phyloP scores from a whole-genome alignment of 2,888 invertebrate genomes.

The Xestia ashworthii region DNA sequence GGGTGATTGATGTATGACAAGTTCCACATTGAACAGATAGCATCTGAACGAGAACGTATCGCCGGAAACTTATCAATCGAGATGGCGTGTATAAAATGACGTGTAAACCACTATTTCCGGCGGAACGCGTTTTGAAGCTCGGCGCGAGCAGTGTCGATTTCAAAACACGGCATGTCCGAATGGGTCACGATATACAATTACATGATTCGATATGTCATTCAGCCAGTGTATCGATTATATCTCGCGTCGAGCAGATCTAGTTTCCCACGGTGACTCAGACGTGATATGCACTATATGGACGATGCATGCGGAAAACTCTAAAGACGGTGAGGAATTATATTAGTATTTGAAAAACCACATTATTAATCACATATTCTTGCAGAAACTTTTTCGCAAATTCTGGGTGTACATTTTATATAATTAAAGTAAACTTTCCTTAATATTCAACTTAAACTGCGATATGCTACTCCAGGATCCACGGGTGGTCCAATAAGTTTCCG shows the following conservation, averaged over 20 bases:
- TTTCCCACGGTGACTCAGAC: constrained; percentile 74
- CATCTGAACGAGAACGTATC: constrained; percentile 60
- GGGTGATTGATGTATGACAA: constrained; percentile 63
- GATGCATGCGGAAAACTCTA: constrained; percentile 54
- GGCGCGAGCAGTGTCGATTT: constrained; percentile 67
- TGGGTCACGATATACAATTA: constrained; percentile 75
- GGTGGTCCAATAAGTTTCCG: constrained; percentile 9
- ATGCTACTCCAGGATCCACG: not conserved
- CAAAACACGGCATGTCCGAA: constrained; percentile 72
- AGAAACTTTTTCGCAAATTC: too few species aligned
- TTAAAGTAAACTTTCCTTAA: not conserved
- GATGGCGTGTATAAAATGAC: constrained; percentile 72
- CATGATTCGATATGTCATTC: constrained; percentile 78
- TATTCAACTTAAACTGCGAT: not conserved
- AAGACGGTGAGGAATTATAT: constrained; percentile 15
- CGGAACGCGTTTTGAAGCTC: constrained; percentile 66
- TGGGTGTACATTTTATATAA: not conserved
- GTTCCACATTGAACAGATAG: constrained; percentile 66
- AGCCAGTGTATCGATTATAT: constrained; percentile 74
- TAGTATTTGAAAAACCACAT: constrained; percentile 26
- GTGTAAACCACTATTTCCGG: constrained; percentile 77
- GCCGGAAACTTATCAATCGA: constrained; percentile 77
- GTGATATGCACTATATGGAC: constrained; percentile 45
- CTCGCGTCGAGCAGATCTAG: constrained; percentile 72
- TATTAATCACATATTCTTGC: not conserved